Evolutionary conservation across 2,888 invertebrate species (phyloP), one percentile per base, ranked within the genome.

Genomic region (Athalia rosae): DNA sequence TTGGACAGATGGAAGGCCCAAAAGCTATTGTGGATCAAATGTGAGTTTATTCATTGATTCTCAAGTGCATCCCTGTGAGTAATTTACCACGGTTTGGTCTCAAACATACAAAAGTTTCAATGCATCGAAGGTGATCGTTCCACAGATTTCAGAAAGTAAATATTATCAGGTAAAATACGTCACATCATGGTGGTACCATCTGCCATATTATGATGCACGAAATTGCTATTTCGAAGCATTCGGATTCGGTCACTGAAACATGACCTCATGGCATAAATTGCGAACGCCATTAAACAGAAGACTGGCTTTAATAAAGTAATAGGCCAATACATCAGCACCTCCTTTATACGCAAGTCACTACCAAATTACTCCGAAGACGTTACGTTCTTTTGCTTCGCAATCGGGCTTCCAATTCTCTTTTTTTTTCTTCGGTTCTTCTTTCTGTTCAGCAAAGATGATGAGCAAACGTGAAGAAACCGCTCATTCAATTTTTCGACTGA

Each of bases 1-100:
- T 95, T 6, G 98, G 98, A 73, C 96, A 96, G 90, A 92, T 98
- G 88, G 97, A 98, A 90, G 98, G 98, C 9, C 92, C 92, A 62
- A 95, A 95, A 87, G 91, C 93, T 6, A 93, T 93, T 83, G 91
- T 98, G 74, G 95, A 97, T 86, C 94, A 95, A 88, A 95, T 98
- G 98, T 97, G 91, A 93, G 95, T 92, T 83, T n/a, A 13, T n/a
- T 69, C 7, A 6, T 53, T 53, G 53, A 28, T 28, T n/a, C 53
- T 4, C n/a, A 7, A 3, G 53, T 53, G 53, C 53, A 4, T n/a
- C 9, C 53, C 53, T 53, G n/a, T 53, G 11, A 9, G 9, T 4
- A 53, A 4, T 4, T 53, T 53, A 4, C 4, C 53, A 53, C n/a
- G 53, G n/a, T 11, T 53, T 53, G n/a, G 53, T 53, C 4, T 4